Evolutionary conservation across 1,140 invertebrate genomes (phyloP).

Genomic region (Leptinotarsa defecta): DNA sequence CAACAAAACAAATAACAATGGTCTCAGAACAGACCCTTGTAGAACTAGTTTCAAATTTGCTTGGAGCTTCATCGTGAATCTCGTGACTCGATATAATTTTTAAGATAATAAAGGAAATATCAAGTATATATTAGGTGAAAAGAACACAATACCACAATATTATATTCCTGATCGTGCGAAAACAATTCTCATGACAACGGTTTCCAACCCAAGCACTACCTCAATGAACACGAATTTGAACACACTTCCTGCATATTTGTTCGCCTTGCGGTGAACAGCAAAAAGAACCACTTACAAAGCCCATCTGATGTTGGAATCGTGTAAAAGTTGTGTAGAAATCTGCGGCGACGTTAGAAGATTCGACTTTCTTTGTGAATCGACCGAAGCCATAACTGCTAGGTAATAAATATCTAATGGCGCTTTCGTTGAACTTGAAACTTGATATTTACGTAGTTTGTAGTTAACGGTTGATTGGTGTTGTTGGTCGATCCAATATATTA

Average conservation of each 20-base stretch:
- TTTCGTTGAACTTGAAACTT: conserved; percentile 6
- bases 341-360: background rate
- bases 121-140: too few relatives aligned
- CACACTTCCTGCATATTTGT: background rate
- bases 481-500: background rate
- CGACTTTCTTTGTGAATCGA: background rate
- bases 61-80: too few relatives aligned
- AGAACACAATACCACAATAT: too few relatives aligned
- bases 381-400: background rate
- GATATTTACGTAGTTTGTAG: background rate
- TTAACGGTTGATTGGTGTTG: background rate
- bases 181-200: too few relatives aligned
- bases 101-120: too few relatives aligned
- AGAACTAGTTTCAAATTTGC: too few relatives aligned
- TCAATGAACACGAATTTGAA: background rate
- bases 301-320: background rate
- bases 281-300: background rate
- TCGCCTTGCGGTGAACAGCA: background rate
- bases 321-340: background rate
- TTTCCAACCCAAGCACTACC: too few relatives aligned
- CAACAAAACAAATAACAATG: too few relatives aligned
- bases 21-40: too few relatives aligned
- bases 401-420: background rate
- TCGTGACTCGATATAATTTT: too few relatives aligned
- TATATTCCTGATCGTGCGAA: too few relatives aligned